Percentiles rank a stretch among this genome's conserved stretches.
phyloP scores from a whole-genome alignment of 1,140 invertebrate species.

The Pseudomyrmex pallidus region DNA sequence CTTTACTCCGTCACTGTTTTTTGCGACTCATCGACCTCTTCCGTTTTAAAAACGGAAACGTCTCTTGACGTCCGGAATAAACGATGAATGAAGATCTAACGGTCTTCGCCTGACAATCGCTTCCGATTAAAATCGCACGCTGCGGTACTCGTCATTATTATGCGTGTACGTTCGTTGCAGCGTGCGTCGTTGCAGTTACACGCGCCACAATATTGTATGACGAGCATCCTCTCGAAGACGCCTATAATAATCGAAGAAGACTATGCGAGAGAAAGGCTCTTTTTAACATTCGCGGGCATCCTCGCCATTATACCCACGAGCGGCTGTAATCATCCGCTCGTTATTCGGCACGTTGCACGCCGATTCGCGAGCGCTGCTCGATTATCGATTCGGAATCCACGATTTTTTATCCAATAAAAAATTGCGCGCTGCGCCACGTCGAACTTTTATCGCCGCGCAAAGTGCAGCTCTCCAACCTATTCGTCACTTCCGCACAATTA shows the following conservation, averaged over 20 bases:
- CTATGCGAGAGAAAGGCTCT: slow-evolving; percentile 19
- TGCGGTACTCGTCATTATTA: slow-evolving; percentile 68
- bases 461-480: slow-evolving; percentile 49
- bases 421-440: not conserved
- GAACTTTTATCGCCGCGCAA: slow-evolving; percentile 41
- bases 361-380: slow-evolving; percentile 45
- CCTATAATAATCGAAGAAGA: slow-evolving; percentile 81
- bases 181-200: slow-evolving; percentile 59
- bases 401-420: slow-evolving; percentile 59
- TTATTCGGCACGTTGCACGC: slow-evolving; percentile 59
- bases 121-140: slow-evolving; percentile 69
- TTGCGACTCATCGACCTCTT: slow-evolving; percentile 16
- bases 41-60: slow-evolving; percentile 72
- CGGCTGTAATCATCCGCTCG: slow-evolving; percentile 75
- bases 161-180: slow-evolving; percentile 50
- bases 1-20: slow-evolving; percentile 5
- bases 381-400: slow-evolving; percentile 73
- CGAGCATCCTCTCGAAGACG: slow-evolving; percentile 75
- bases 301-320: slow-evolving; percentile 67
- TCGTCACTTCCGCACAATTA: slow-evolving; percentile 41
- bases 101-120: slow-evolving; percentile 66
- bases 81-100: slow-evolving; percentile 76
- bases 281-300: slow-evolving; percentile 45
- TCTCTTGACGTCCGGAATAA: slow-evolving; percentile 74
- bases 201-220: not conserved